A percentile compares a stretch with the other conserved stretches of the same genome.
Evolutionary conservation across 2,888 invertebrate species (phyloP).

Genomic region (Diplolepis rosae): DNA sequence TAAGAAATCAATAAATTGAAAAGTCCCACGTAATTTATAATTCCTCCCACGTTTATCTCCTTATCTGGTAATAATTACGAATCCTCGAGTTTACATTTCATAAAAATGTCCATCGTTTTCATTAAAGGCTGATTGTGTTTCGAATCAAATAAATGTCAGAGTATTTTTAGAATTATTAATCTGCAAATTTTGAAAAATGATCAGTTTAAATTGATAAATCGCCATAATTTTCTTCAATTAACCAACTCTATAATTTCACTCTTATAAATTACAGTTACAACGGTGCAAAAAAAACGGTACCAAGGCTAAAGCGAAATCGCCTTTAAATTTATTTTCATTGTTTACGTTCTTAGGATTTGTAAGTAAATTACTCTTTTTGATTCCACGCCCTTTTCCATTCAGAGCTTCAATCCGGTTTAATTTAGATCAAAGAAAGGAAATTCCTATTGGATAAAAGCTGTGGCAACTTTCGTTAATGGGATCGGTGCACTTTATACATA

Average conservation of each 20-base stretch:
- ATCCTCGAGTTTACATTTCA: no score
- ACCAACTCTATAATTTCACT: background rate
- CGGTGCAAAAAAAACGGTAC: background rate
- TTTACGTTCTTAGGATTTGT: background rate
- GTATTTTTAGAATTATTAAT: no score
- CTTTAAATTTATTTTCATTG: background rate
- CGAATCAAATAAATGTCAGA: no score
- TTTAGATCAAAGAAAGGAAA: constrained; percentile 24
- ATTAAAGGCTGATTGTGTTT: no score
- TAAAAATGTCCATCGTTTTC: no score
- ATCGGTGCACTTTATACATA: constrained; percentile 18
- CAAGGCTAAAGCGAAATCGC: background rate
- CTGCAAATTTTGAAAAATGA: no score
- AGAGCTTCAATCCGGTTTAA: constrained; percentile 8
- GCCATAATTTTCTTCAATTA: background rate
- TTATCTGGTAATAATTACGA: no score
- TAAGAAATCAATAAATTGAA: no score
- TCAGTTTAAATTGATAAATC: background rate
- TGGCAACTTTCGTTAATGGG: constrained; percentile 26
- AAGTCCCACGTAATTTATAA: no score
- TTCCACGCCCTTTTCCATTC: background rate
- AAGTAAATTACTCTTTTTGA: background rate
- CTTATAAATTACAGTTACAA: background rate
- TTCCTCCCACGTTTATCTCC: no score
- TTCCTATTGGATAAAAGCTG: constrained; percentile 17